Conservation (phyloP, 2,888 invertebrate species). For the Rhingia campestris region DNA sequence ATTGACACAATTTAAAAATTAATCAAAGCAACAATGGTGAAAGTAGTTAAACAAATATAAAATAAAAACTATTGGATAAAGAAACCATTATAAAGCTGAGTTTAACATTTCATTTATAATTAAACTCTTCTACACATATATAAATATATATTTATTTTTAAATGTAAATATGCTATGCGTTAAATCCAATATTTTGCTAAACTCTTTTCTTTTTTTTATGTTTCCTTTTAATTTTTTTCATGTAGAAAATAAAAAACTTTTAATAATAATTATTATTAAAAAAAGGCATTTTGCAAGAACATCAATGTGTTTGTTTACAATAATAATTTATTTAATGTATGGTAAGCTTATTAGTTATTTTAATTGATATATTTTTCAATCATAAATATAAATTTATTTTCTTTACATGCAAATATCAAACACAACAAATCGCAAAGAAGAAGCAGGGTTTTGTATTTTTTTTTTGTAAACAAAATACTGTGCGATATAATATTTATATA, state of each 20-base stretch:
- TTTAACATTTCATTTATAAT: conserved; percentile 16
- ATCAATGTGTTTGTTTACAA: conserved; percentile 63
- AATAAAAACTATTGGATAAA: conserved; percentile 38
- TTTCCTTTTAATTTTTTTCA: conserved; percentile 31
- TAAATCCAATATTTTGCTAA: conserved; percentile 71
- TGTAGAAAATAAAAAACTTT: conserved; percentile 62
- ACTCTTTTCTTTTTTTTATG: conserved; percentile 42
- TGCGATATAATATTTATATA: conserved; percentile 56
- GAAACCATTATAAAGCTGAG: conserved; percentile 60
- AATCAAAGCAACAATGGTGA: conserved; percentile 62
- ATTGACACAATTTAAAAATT: conserved; percentile 37
- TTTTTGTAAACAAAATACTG: conserved; percentile 41
- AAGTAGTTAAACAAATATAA: conserved; percentile 15
- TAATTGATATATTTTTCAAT: conserved; percentile 65
- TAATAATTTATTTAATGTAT: conserved; percentile 56
- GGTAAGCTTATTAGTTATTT: conserved; percentile 51
- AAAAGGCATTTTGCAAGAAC: conserved; percentile 75
- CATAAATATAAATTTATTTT: conserved; percentile 16
- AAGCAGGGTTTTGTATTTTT: conserved; percentile 44
- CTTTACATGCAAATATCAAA: conserved; percentile 65
- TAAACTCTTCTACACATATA: conserved; percentile 55
- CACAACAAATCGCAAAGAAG: conserved; percentile 69
- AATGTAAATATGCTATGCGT: conserved; percentile 71
- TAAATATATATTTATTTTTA: conserved; percentile 45
- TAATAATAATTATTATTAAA: conserved; percentile 77